Base-by-base conservation (phyloP, 1,140 invertebrate species). In the Bicyclus anynana region DNA sequence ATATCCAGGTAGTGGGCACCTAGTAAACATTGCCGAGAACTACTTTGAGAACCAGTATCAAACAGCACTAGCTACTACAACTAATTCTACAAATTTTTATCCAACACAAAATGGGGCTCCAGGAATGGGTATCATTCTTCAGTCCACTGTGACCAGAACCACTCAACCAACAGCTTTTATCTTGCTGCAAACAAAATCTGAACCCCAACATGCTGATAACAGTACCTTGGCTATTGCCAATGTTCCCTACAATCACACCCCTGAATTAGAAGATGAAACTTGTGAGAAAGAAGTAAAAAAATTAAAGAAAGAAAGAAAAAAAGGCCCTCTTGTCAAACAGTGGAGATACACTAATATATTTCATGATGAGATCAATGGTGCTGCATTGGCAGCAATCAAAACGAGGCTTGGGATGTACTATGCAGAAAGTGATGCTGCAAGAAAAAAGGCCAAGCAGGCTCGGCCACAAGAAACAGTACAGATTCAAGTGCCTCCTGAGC, bases 261-360 rank as follows among this genome's bases (percentile, higher is more conserved):
- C 68, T 52, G 62, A 77, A 58, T 20, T 77, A 1, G 38, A 65
- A 55, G 48, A 60, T 55, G 48, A 60, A 56, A 13, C 54, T 62
- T 52, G 44, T 48, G 46, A 52, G 20, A 70, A 75, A 61, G 59
- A 65, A 49, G 64, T 77, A 13, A 80, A 80, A 23, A 83, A 82
- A 68, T 21, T 69, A 12, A 79, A 80, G 59, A 87, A 81, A 47
- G 80, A 85, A 29, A 85, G 74, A 62, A 85, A 80, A 61, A 83
- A 72, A 37, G 89, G 88, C 16, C 89, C 89, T 23, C 52, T 87
- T 5, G 88, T 90, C 0, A 90, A 89, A 60, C 88, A 89, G 55
- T 89, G 89, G 89, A 74, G 88, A 59, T 89, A 90, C 58, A 89
- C 81, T 12, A 88, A 87, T 53, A 87, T 89, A 63, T 89, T 90